phyloP scores from a whole-genome alignment of 2,888 invertebrate genomes.

The Athetis lepigone region DNA sequence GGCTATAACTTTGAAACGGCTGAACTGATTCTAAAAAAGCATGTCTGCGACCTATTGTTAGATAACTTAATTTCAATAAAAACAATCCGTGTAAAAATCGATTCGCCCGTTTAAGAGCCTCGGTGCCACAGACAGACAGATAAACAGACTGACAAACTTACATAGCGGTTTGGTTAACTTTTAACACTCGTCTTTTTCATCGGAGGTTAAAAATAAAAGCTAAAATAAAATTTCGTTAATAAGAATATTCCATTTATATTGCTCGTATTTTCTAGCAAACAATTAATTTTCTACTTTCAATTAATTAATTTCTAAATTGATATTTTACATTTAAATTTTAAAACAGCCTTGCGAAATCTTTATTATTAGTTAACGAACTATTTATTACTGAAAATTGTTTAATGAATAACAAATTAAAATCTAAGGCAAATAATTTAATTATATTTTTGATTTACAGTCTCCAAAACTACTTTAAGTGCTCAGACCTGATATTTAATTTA shows the following conservation, averaged over 20 bases:
- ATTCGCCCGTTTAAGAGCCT: no score
- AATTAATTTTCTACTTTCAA: background rate
- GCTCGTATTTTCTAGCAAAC: background rate
- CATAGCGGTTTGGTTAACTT: no score
- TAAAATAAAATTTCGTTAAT: background rate
- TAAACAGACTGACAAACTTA: no score
- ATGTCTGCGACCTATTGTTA: no score
- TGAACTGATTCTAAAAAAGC: no score
- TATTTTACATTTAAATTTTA: slow-evolving; percentile 12
- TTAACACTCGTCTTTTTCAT: no score
- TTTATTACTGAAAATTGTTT: slow-evolving; percentile 4
- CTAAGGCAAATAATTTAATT: background rate
- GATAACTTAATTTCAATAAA: no score
- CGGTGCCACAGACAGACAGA: no score
- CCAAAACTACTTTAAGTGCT: background rate
- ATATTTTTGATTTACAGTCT: slow-evolving; percentile 5
- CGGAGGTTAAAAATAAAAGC: no score
- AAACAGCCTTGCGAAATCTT: background rate
- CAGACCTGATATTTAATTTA: slow-evolving; percentile 21
- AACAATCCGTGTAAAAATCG: no score
- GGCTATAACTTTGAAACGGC: no score
- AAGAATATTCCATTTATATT: background rate
- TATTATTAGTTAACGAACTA: background rate
- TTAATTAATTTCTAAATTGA: slow-evolving; percentile 1
- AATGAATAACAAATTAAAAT: slow-evolving; percentile 7